Conservation (phyloP, 2,113 vertebrate species). For the Spheniscus mendiculus region DNA sequence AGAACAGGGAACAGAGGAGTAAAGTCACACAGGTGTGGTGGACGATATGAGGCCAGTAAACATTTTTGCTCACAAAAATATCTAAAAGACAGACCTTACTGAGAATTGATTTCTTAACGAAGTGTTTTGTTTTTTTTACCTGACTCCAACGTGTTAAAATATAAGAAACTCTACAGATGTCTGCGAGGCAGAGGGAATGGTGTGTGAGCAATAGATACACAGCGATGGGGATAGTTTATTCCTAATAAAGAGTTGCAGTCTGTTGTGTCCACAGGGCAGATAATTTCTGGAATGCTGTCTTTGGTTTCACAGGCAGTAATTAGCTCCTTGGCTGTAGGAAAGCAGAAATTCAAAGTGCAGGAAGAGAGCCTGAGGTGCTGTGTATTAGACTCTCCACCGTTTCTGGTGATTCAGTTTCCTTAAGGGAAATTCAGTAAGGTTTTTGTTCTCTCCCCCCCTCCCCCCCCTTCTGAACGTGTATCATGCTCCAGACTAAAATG, state of each 20-base stretch:
- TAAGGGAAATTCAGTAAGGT: background rate
- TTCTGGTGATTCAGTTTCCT: background rate
- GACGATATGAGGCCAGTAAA: background rate
- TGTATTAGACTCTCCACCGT: background rate
- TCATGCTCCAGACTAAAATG: background rate
- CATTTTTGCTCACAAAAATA: background rate
- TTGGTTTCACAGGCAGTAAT: background rate
- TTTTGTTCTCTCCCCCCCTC: background rate
- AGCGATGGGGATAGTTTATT: background rate
- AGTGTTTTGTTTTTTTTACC: background rate
- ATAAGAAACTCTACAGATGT: background rate
- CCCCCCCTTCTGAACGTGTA: background rate
- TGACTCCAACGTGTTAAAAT: background rate
- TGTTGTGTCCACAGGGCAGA: background rate
- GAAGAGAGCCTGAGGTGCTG: background rate
- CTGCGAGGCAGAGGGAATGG: background rate
- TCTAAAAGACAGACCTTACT: background rate
- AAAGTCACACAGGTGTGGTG: background rate
- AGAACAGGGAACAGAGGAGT: background rate
- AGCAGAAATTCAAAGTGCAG: background rate
- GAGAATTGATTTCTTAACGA: background rate
- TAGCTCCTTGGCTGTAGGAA: background rate
- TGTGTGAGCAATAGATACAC: background rate
- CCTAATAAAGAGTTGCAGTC: background rate
- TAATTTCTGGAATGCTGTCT: background rate